Conservation (phyloP, 2,888 invertebrate genomes). For the Aporophyla lueneburgensis region DNA sequence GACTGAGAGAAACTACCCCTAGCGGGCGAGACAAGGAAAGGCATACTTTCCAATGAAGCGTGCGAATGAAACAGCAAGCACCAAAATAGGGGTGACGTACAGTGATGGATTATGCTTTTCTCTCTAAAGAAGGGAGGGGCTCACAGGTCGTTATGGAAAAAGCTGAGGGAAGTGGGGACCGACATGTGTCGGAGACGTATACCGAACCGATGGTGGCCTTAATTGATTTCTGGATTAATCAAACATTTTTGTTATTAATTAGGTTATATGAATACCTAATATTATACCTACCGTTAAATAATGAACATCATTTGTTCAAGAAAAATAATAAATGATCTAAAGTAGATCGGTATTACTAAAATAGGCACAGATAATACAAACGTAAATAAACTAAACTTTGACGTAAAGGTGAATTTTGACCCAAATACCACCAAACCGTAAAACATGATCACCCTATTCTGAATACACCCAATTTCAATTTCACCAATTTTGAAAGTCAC, state of each 20-base stretch:
- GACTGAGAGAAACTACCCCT: conserved; percentile 92
- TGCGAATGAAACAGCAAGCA: conserved; percentile 84
- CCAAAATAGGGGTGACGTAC: conserved; percentile 92
- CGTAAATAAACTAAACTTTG: neutral
- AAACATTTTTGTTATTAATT: conserved; percentile 76
- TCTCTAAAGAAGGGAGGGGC: conserved; percentile 91
- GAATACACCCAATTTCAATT: conserved; percentile 31
- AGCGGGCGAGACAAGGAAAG: conserved; percentile 86
- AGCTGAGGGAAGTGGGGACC: conserved; percentile 91
- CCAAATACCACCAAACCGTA: neutral
- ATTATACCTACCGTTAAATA: conserved; percentile 29
- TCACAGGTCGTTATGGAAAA: conserved; percentile 91
- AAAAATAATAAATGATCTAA: conserved; percentile 9
- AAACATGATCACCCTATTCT: neutral
- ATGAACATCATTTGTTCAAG: conserved; percentile 33
- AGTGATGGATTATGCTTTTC: conserved; percentile 92
- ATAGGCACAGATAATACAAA: conserved; percentile 6
- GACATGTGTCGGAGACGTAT: conserved; percentile 91
- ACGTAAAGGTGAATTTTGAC: neutral
- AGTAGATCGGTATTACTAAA: neutral
- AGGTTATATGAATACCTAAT: conserved; percentile 55
- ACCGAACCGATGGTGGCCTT: conserved; percentile 89
- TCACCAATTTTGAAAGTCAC: conserved; percentile 24
- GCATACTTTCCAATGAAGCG: conserved; percentile 78
- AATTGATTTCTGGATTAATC: conserved; percentile 88